phyloP scores from a whole-genome alignment of 2,113 vertebrate species.

The Canis aureus region DNA sequence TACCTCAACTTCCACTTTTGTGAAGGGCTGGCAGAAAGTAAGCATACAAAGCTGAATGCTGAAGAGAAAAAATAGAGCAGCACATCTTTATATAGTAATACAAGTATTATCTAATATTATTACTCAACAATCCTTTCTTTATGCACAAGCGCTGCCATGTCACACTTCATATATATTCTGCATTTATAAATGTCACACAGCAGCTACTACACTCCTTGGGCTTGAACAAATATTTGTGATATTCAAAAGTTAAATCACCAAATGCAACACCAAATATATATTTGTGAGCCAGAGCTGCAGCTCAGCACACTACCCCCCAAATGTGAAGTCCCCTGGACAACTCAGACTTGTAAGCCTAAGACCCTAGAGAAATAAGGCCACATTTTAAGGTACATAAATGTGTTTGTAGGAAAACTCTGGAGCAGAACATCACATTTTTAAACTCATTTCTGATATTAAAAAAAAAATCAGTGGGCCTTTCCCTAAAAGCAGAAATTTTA shows the following conservation, averaged over 20 bases:
- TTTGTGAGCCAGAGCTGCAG: neutral
- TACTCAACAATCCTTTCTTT: neutral
- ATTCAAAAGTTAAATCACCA: neutral
- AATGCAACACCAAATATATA: neutral
- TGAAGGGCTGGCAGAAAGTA: constrained; percentile 94
- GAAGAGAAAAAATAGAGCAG: constrained; percentile 64
- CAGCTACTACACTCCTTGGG: neutral
- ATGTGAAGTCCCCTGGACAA: neutral
- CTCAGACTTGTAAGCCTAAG: neutral
- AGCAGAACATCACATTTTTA: neutral
- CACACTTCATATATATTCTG: neutral
- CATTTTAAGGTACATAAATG: neutral
- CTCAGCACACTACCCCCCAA: neutral
- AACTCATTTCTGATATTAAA: neutral
- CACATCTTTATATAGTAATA: neutral
- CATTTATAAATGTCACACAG: neutral
- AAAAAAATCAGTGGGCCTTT: neutral
- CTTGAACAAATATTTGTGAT: neutral
- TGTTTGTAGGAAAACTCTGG: neutral
- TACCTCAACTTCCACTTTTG: constrained; percentile 97
- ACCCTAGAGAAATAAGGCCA: neutral
- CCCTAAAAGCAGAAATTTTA: constrained; percentile 35
- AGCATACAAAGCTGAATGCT: constrained; percentile 92
- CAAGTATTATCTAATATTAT: neutral
- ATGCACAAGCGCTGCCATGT: too few species aligned